Base-by-base conservation (phyloP, 2,113 vertebrate species). In the Gracilinanus agilis region DNA sequence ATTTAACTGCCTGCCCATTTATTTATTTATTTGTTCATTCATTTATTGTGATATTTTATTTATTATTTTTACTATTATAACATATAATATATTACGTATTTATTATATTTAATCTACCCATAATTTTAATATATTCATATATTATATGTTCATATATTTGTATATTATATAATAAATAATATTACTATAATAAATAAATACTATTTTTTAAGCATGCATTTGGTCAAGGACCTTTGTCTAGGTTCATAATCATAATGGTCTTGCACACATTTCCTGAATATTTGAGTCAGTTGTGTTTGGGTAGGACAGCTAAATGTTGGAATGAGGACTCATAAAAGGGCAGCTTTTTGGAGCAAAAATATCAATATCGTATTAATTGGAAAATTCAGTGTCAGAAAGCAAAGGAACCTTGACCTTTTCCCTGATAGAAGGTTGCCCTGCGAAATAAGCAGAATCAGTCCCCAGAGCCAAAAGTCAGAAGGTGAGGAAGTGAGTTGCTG, bases 261-360 rank as follows among this genome's bases (percentile, higher is more conserved):
- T 90, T 23, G 49, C 49, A 27, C 29, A n/a, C 25, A 56, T 40
- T 55, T 61, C 27, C 8, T 34, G 67, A 90, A 21, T 89, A 61
- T 90, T 93, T 54, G 29, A 91, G n/a, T 93, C 44, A 90, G 13
- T 24, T 53, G 89, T 55, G 5, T 49, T 49, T 49, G 49, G 49
- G 5, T 49, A 49, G 49, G 49, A 49, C 5, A 49, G 49, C 49
- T 49, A 83, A 29, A 49, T 55, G 67, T 90, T 40, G 92, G 34
- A 44, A 55, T 88, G 21, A 93, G 2, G 44, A 92, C 54, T 44
- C 91, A 83, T 54, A n/a, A 96, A 91, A 40, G 34, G 29, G 25
- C 24, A 94, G 44, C 90, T 55, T 92, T 56, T 91, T 23, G 88
- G 56, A 94, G 29, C 6, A 56, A 49, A 49, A 61, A 54, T 90